A percentile compares a stretch with the other conserved stretches of the same genome.
phyloP scores from a whole-genome alignment of 1,140 invertebrate genomes.

The Panagrolaimus sp. region DNA sequence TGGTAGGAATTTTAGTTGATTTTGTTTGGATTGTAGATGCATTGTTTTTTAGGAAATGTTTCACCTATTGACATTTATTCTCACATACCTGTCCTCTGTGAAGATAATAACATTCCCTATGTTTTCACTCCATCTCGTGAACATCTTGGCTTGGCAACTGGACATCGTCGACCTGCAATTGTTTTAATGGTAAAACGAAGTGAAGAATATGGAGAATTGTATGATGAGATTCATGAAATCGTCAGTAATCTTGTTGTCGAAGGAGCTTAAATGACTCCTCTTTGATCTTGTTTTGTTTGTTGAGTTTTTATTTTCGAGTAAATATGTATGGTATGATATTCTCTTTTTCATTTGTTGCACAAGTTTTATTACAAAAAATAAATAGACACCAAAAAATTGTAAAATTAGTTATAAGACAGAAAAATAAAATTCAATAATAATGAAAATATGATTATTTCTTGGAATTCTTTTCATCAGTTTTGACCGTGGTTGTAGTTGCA shows the following conservation, averaged over 20 bases:
- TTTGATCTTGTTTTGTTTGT: no score
- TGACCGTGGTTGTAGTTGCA: no score
- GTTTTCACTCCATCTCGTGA: conserved; percentile 78
- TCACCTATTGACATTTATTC: conserved; percentile 89
- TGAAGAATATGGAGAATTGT: conserved; percentile 59
- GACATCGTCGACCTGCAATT: conserved; percentile 57
- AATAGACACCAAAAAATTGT: no score
- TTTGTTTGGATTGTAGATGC: neutral
- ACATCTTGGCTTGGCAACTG: conserved; percentile 60
- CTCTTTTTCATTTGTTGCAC: no score
- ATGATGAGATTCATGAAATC: conserved; percentile 49
- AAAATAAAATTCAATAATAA: no score
- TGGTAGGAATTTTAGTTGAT: conserved; percentile 21
- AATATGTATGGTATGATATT: no score
- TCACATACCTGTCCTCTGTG: conserved; percentile 86
- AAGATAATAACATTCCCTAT: conserved; percentile 83
- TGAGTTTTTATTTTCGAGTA: no score
- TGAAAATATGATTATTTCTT: no score
- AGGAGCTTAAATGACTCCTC: no score
- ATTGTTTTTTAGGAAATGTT: conserved; percentile 70
- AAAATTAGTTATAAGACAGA: no score
- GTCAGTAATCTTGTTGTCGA: neutral
- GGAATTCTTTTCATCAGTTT: no score
- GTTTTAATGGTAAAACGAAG: conserved; percentile 60
- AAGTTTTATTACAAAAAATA: no score